Conservation (phyloP, 2,797 vertebrate genomes). For the Peromyscus aztecus region DNA sequence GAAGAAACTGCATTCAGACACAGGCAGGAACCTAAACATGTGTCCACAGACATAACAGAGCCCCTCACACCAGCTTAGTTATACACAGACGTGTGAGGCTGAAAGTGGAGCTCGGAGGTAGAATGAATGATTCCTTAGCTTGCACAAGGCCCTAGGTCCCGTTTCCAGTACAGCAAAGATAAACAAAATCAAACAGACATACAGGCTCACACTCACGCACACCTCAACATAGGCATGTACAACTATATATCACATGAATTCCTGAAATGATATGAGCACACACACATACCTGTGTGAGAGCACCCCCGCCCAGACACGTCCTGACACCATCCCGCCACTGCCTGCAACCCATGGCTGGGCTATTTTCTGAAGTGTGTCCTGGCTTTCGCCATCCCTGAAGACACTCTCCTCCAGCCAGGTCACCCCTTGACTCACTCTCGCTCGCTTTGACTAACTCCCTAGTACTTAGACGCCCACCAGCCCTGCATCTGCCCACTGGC, state of each 20-base stretch:
- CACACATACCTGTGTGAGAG: no score
- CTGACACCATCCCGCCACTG: neutral
- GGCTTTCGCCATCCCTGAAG: neutral
- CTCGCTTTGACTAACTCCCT: slow-evolving; percentile 21
- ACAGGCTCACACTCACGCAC: neutral
- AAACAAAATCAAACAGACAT: neutral
- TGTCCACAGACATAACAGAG: neutral
- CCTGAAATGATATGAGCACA: neutral
- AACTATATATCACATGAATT: neutral
- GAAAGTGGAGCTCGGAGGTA: neutral
- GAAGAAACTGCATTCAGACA: neutral
- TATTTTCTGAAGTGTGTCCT: neutral
- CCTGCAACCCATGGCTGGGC: neutral
- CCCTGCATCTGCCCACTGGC: slow-evolving; percentile 59
- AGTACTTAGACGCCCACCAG: slow-evolving; percentile 34
- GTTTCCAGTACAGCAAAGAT: neutral
- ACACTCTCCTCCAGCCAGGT: slow-evolving; percentile 29
- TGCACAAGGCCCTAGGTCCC: neutral
- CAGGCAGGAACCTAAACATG: neutral
- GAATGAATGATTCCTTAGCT: neutral
- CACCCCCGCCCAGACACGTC: no score
- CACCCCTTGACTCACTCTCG: slow-evolving; percentile 37
- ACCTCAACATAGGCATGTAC: neutral
- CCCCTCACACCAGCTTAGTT: neutral
- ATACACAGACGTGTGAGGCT: neutral